Base-by-base conservation (phyloP, 2,797 vertebrate genomes). In the Thripadectes ignobilis region DNA sequence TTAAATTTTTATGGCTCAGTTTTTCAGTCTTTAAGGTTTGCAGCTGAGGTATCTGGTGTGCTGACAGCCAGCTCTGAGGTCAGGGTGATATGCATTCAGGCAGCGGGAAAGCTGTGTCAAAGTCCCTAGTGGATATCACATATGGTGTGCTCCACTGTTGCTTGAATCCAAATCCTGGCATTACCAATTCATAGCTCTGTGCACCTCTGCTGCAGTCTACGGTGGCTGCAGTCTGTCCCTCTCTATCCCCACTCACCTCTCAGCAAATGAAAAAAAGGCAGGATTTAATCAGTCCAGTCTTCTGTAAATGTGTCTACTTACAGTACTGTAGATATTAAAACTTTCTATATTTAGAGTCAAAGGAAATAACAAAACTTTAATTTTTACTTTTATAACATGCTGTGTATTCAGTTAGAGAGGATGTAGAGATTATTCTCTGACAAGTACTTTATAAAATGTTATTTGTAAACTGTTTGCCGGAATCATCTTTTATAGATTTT, bases 391-490 rank as follows among this genome's bases (percentile, higher is more conserved):
- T 87, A 27, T 62, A 76, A 29, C 19, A 10, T 62, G 57, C 34
- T 13, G 38, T 74, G 34, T 27, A 57, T 63, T 85, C 93, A 84
- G 55, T 93, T 79, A 75, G 38, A 82, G 49, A 49, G 24, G 45
- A 54, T 91, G 38, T 61, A 55, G 38, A 61, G 23, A 51, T 63
- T 61, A 27, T 71, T 57, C 12, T 65, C 34, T 59, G 61, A 54
- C 16, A 91, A 62, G 66, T 24, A 38, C 46, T 62, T 89, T 38
- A 29, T 49, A 65, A 87, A 85, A 77, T 77, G 38, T 83, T 23
- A 91, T 80, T 93, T 38, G 76, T 74, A 71, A 82, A 57, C 26
- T 90, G 32, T 82, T 94, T 93, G 19, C 26, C n/a, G n/a, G 30
- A 86, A 34, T 84, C 34, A 66, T 34, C 36, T 67, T 76, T 81